Evolutionary conservation across 2,888 invertebrate genomes (phyloP), one percentile per base, ranked within the genome.

Genomic region (Steinernema hermaphroditum): DNA sequence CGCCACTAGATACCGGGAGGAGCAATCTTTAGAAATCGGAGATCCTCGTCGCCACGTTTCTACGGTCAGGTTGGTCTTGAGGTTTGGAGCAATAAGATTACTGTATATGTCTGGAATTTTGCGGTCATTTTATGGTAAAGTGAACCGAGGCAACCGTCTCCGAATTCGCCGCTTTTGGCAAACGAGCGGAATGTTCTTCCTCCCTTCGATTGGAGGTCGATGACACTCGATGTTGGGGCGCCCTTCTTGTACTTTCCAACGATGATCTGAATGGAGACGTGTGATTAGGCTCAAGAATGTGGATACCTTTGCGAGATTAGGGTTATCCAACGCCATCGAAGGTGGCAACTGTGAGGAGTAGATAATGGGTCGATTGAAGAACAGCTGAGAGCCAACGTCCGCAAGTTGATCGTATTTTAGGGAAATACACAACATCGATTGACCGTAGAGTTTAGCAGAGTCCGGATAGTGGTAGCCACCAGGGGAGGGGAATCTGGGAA

Each of bases 31-130:
- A 27, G 80, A 77, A 73, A 91, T 91, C 0, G 92, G 92, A 0
- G 90, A 90, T 4, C 93, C 93, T 86, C 94, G 92, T 14, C 91
- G 90, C 95, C 95, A 96, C 0, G 93, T 92, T 88, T 96, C 94
- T 0, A 93, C 92, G 9, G 91, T 89, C 12, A 96, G 88, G 86
- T 92, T 90, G 0, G 91, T 90, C 80, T 91, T 89, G 72, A 94
- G 87, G 16, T 90, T 88, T 4, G 92, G 91, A 0, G 93, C 93
- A 1, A 94, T 91, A 84, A 92, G 89, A 70, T 92, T 92, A 73
- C 91, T 91, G 87, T 94, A 94, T 24, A 94, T 88, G 82, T 94
- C 94, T 85, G 32, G 32, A 54, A 8, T 4, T 22, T 22, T 19
- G n/a, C 9, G 16, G 8, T 41, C 43, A 41, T 8, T 8, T 8